Evolutionary conservation across 2,113 vertebrate species (phyloP).

Genomic region (Ammodytes marinus): DNA sequence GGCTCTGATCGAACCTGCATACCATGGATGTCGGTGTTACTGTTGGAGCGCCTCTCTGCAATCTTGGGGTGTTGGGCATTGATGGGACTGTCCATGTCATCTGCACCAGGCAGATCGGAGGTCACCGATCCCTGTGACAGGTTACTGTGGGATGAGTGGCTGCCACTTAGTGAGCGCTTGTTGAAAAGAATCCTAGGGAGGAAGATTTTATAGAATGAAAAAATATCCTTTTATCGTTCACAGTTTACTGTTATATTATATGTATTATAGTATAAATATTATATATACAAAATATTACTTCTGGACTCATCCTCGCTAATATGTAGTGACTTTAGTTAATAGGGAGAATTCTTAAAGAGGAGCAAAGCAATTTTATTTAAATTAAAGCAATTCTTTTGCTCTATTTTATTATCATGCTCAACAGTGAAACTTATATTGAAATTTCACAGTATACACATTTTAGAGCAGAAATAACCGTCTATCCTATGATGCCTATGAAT

Average conservation of each 20-base stretch:
- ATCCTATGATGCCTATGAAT: background rate
- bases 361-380: background rate
- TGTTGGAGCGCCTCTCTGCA: conserved; percentile 90
- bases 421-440: background rate
- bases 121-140: conserved; percentile 85
- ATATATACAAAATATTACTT: too few species aligned
- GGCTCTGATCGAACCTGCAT: conserved; percentile 8
- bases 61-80: conserved; percentile 85
- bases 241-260: too few species aligned
- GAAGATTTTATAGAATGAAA: conserved; percentile 19
- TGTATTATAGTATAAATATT: too few species aligned
- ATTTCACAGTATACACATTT: background rate
- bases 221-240: background rate
- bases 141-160: conserved; percentile 87
- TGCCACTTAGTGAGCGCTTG: conserved; percentile 84
- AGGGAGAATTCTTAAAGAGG: too few species aligned
- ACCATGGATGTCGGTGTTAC: conserved; percentile 92
- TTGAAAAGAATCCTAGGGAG: conserved; percentile 82
- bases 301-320: too few species aligned
- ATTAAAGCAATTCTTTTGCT: too few species aligned
- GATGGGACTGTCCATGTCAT: conserved; percentile 87
- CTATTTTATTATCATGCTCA: too few species aligned
- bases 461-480: background rate
- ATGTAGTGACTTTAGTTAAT: too few species aligned
- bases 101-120: conserved; percentile 87